These are phyloP conservation scores for Rhea americana DNA, from an alignment of 2,113 vertebrate genomes.

Conservation along the genomic window DNA sequence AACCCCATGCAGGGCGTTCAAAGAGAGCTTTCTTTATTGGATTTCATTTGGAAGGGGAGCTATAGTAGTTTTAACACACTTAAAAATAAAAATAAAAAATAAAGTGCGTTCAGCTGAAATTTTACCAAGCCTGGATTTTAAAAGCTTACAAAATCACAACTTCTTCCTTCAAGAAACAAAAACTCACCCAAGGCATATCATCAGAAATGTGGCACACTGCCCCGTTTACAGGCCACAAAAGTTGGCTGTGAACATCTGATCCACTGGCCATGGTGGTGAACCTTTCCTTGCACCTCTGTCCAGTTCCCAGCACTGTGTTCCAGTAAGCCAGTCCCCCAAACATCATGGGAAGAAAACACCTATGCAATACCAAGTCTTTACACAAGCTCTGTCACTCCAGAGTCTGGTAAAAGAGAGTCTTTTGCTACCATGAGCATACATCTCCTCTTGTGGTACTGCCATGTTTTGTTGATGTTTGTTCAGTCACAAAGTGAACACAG, in stretches of 20 bases:
- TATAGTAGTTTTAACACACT: neutral
- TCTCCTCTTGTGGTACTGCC: neutral
- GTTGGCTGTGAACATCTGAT: neutral
- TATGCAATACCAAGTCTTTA: neutral
- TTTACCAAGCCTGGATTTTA: neutral
- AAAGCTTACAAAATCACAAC: neutral
- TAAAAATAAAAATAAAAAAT: neutral
- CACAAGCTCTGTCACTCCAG: neutral
- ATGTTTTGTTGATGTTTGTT: neutral
- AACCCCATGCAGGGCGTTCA: neutral
- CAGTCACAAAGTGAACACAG: neutral
- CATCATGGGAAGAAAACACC: neutral
- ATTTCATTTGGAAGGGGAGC: neutral
- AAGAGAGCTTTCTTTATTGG: neutral
- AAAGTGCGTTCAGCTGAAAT: neutral
- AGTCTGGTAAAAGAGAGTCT: neutral
- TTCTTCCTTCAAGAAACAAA: neutral
- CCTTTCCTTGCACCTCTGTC: fast-evolving
- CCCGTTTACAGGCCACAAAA: neutral
- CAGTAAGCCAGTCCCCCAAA: neutral
- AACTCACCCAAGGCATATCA: neutral
- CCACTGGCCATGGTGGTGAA: neutral
- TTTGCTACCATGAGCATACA: neutral
- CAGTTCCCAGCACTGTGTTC: fast-evolving
- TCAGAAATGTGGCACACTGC: neutral